Conservation (phyloP, 2,797 vertebrate genomes). For the Atherinosoma microstoma region DNA sequence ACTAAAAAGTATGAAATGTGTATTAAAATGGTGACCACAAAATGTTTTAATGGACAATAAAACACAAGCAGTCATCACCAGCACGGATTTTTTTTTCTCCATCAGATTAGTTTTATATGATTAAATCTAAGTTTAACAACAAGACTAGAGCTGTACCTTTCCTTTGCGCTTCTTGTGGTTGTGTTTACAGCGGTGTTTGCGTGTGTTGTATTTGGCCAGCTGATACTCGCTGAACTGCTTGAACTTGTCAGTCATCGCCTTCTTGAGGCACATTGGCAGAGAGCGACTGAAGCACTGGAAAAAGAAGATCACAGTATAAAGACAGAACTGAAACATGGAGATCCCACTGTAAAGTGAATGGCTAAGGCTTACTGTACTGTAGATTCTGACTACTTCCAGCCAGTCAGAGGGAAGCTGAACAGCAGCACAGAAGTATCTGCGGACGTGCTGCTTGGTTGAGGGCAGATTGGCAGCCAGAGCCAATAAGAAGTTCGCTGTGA, state of each 20-base stretch:
- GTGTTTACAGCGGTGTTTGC: slow-evolving; percentile 88
- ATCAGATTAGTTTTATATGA: neutral
- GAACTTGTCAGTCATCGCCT: slow-evolving; percentile 88
- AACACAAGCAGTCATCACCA: neutral
- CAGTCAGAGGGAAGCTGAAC: slow-evolving; percentile 92
- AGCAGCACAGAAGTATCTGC: slow-evolving; percentile 87
- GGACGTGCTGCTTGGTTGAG: slow-evolving; percentile 83
- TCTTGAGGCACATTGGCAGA: slow-evolving; percentile 88
- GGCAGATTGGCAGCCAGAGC: slow-evolving; percentile 85
- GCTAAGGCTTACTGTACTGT: slow-evolving; percentile 75
- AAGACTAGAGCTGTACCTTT: slow-evolving; percentile 50
- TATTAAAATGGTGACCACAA: neutral
- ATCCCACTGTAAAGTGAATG: neutral
- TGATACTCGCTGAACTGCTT: slow-evolving; percentile 91
- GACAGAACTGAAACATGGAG: neutral
- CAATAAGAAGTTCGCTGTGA: slow-evolving; percentile 88
- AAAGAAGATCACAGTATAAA: neutral
- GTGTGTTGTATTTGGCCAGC: slow-evolving; percentile 91
- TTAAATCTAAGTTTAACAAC: neutral
- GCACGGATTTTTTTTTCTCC: neutral
- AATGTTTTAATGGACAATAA: neutral
- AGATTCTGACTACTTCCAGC: slow-evolving; percentile 88
- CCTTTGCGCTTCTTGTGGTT: slow-evolving; percentile 44
- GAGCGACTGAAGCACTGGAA: slow-evolving; percentile 83
- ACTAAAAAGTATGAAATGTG: neutral